Base-by-base conservation (phyloP, 1,140 invertebrate genomes). In the Dreissena rostriformis region DNA sequence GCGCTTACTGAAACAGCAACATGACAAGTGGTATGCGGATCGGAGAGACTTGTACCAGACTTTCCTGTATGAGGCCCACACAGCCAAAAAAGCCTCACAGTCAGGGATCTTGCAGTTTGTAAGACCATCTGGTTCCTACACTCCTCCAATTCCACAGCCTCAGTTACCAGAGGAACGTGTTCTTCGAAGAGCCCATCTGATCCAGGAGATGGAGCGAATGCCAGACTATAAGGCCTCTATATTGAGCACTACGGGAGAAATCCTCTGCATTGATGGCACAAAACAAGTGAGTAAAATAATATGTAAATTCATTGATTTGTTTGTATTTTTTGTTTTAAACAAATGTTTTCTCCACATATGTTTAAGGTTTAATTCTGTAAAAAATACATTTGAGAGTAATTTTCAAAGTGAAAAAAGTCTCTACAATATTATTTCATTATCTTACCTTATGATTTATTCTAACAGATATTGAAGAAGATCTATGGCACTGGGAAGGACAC, bases 381-480 rank as follows among this genome's bases (percentile, higher is more conserved):
- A n/a, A n/a, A n/a, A n/a, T n/a, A n/a, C n/a, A n/a, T n/a, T n/a
- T n/a, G n/a, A n/a, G n/a, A n/a, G n/a, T n/a, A n/a, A n/a, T n/a
- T n/a, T n/a, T n/a, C n/a, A n/a, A n/a, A n/a, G n/a, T n/a, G n/a
- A n/a, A n/a, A n/a, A n/a, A n/a, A n/a, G n/a, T n/a, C n/a, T n/a
- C n/a, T n/a, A n/a, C n/a, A n/a, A n/a, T n/a, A n/a, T n/a, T n/a
- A n/a, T n/a, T n/a, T n/a, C n/a, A n/a, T n/a, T n/a, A n/a, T n/a
- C n/a, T n/a, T n/a, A n/a, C n/a, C n/a, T n/a, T n/a, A n/a, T n/a
- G n/a, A n/a, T n/a, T n/a, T n/a, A n/a, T n/a, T n/a, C n/a, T n/a
- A n/a, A n/a, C n/a, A n/a, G n/a, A n/a, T n/a, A n/a, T n/a, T 63
- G 61, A 63, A 63, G 61, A 63, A 63, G 61, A 63, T 63, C 61